Percentiles rank a stretch among this genome's conserved stretches.
Conservation (phyloP, 2,888 invertebrate species). For the Lycia hirtaria region DNA sequence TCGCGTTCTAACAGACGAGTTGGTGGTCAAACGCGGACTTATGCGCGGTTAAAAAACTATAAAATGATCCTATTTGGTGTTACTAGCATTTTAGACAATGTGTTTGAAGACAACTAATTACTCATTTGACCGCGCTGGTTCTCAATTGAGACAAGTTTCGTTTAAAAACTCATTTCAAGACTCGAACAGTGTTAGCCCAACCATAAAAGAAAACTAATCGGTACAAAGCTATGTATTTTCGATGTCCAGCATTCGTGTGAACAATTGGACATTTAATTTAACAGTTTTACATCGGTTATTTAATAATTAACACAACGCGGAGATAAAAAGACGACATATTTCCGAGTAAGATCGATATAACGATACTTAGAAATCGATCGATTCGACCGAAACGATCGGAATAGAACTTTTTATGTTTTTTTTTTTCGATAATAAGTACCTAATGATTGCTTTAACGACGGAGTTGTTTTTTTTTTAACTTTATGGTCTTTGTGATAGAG, state of each 20-base stretch:
- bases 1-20: too few relatives aligned
- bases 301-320: constrained; percentile 41
- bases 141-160: constrained; percentile 5
- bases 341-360: constrained; percentile 63
- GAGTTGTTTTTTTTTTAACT: constrained; percentile 4
- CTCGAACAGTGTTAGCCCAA: constrained; percentile 22
- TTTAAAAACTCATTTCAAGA: constrained; percentile 21
- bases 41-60: too few relatives aligned
- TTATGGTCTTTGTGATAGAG: constrained; percentile 36
- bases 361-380: constrained; percentile 72
- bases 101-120: neutral
- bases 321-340: constrained; percentile 46
- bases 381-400: constrained; percentile 49
- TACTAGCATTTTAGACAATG: neutral
- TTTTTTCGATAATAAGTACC: constrained; percentile 56
- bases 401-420: constrained; percentile 50
- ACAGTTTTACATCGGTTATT: constrained; percentile 35
- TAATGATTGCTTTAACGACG: constrained; percentile 29
- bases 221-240: constrained; percentile 27
- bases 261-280: constrained; percentile 36
- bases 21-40: too few relatives aligned
- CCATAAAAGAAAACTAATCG: constrained; percentile 26
- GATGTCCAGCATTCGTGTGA: constrained; percentile 32
- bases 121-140: neutral
- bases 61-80: too few relatives aligned